Conservation (phyloP, 2,888 invertebrate species). For the Oligia strigilis region DNA sequence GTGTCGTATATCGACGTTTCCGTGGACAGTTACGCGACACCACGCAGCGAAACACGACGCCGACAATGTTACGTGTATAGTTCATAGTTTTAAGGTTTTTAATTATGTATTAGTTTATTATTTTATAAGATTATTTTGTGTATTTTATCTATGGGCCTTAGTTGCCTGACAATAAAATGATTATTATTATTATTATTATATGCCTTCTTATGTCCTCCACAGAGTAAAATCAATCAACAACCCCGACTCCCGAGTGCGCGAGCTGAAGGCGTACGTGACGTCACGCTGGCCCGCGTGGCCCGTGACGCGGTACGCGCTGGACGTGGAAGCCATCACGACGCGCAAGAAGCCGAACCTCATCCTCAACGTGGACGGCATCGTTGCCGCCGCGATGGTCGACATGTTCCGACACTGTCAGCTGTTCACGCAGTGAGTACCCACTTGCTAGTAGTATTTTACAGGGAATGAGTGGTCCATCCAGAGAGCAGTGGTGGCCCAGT, state of each 20-base stretch:
- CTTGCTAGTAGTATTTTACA: neutral
- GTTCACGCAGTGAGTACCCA: conserved; percentile 95
- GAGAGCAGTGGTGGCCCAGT: too few species aligned
- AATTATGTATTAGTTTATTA: too few species aligned
- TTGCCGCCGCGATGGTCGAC: conserved; percentile 99
- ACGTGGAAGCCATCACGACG: conserved; percentile 99
- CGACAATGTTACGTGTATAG: too few species aligned
- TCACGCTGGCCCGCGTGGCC: conserved; percentile 98
- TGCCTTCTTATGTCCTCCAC: conserved; percentile 25
- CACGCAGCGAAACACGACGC: too few species aligned
- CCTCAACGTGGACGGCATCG: conserved; percentile 99
- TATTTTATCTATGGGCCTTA: too few species aligned
- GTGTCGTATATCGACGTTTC: too few species aligned
- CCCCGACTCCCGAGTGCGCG: conserved; percentile 99
- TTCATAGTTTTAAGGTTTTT: too few species aligned
- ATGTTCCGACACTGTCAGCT: conserved; percentile 98
- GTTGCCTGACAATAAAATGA: too few species aligned
- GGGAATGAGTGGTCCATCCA: neutral
- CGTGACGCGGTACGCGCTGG: conserved; percentile 98
- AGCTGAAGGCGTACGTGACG: conserved; percentile 98
- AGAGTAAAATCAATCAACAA: conserved; percentile 98
- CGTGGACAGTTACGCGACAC: too few species aligned
- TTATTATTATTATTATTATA: neutral
- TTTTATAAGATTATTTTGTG: too few species aligned
- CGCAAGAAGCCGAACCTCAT: conserved; percentile 99